Conservation (phyloP, 2,888 invertebrate species). For the Calliscelio sp. region DNA sequence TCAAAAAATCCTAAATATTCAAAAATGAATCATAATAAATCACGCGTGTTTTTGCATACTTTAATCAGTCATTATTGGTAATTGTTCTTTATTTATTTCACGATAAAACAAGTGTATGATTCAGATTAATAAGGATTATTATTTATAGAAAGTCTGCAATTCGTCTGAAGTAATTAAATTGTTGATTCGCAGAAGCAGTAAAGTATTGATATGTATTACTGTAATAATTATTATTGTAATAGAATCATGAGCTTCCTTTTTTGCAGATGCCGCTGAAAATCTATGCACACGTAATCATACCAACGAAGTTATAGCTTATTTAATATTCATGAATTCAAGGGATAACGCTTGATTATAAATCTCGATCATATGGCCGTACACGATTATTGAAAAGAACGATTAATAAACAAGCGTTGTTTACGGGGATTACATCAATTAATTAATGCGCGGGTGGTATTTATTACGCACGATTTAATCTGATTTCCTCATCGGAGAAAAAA, state of each 20-base stretch:
- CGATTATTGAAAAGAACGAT: constrained; percentile 40
- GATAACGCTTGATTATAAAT: constrained; percentile 39
- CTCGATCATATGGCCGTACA: constrained; percentile 13
- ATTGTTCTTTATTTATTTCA: no score
- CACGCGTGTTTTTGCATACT: no score
- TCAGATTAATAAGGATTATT: no score
- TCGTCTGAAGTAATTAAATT: background rate
- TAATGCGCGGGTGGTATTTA: constrained; percentile 15
- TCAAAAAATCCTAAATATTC: no score
- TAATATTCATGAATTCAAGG: constrained; percentile 48
- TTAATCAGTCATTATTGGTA: no score
- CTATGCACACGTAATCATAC: constrained; percentile 13
- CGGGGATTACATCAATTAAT: constrained; percentile 42
- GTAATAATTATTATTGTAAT: no score
- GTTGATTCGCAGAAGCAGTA: background rate
- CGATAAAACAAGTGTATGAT: no score
- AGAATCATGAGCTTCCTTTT: constrained; percentile 12
- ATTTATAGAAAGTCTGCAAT: no score
- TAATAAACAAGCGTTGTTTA: constrained; percentile 54
- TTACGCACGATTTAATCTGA: background rate
- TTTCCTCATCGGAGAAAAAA: no score
- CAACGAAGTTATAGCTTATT: constrained; percentile 48
- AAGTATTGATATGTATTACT: background rate
- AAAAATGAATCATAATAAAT: no score
- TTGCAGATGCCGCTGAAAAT: background rate